Percentiles rank a stretch among this genome's conserved stretches.
These are phyloP conservation scores for Cotesia vestalis DNA, from an alignment of 1,140 invertebrate genomes.

Conservation along the genomic window DNA sequence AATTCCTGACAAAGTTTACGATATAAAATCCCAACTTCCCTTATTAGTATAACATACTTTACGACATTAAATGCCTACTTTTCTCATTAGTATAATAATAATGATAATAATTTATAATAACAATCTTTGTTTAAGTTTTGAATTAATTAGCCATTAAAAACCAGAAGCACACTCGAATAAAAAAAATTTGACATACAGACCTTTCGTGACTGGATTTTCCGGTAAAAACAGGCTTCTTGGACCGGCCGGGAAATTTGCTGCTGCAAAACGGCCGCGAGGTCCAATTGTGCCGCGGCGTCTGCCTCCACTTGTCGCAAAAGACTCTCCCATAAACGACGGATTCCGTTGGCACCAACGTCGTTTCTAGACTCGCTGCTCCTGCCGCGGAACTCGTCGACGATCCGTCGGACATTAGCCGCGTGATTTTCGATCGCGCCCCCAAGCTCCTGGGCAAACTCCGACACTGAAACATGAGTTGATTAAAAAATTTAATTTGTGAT, in stretches of 20 bases:
- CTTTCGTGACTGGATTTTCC: slow-evolving; percentile 92
- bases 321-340: slow-evolving; percentile 92
- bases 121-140: too few relatives aligned
- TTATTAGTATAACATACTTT: too few relatives aligned
- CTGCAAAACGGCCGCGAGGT: slow-evolving; percentile 85
- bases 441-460: slow-evolving; percentile 93
- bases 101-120: too few relatives aligned
- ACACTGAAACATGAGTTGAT: slow-evolving; percentile 72
- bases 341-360: slow-evolving; percentile 82
- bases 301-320: slow-evolving; percentile 92
- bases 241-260: slow-evolving; percentile 86
- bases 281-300: slow-evolving; percentile 88
- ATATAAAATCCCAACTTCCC: too few relatives aligned
- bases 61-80: too few relatives aligned
- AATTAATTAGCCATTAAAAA: too few relatives aligned
- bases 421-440: slow-evolving; percentile 91
- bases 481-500: too few relatives aligned
- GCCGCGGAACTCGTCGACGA: slow-evolving; percentile 88
- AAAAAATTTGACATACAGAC: slow-evolving; percentile 44
- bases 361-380: slow-evolving; percentile 86
- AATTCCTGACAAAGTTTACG: too few relatives aligned
- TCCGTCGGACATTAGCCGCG: slow-evolving; percentile 86
- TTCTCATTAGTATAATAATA: too few relatives aligned
- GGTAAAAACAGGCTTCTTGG: slow-evolving; percentile 88
- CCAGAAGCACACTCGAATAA: too few relatives aligned